A percentile compares a stretch with the other conserved stretches of the same genome.
Evolutionary conservation across 1,140 invertebrate genomes (phyloP).

Genomic region (Drosophila funebris): DNA sequence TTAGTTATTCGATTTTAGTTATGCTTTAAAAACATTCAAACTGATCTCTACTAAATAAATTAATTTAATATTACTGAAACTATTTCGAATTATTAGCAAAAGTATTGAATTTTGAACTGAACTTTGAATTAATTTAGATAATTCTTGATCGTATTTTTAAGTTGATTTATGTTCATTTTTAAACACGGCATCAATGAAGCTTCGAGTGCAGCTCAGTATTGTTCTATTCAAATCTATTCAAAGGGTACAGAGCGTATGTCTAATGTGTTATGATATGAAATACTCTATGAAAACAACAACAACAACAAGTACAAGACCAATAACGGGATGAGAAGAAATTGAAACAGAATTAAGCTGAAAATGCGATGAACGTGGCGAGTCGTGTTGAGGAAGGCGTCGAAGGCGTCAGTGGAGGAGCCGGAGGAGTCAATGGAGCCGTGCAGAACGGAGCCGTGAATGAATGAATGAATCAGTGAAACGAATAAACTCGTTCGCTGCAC

Average conservation of each 20-base stretch:
- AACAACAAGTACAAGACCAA: constrained; percentile 8
- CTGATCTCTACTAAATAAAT: too few relatives aligned
- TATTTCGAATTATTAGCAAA: too few relatives aligned
- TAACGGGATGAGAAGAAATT: constrained; percentile 40
- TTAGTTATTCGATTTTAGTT: too few relatives aligned
- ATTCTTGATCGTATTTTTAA: too few relatives aligned
- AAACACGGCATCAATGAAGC: not conserved
- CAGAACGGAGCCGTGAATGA: constrained; percentile 52
- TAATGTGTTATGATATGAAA: constrained; percentile 18
- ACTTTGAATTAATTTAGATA: too few relatives aligned
- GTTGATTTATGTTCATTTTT: not conserved
- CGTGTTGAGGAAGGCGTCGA: not conserved
- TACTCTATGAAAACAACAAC: constrained; percentile 25
- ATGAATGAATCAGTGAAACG: constrained; percentile 71
- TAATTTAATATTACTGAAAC: too few relatives aligned
- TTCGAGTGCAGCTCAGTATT: not conserved
- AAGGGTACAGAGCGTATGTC: not conserved
- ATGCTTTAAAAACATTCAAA: too few relatives aligned
- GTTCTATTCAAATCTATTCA: not conserved
- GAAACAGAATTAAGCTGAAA: constrained; percentile 52
- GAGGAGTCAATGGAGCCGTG: constrained; percentile 11
- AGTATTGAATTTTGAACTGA: too few relatives aligned
- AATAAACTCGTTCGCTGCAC: constrained; percentile 72
- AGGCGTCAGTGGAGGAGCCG: not conserved
- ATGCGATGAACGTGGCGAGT: constrained; percentile 27